These are phyloP conservation scores for Papilio xuthus DNA, from an alignment of 1,140 invertebrate genomes.

Conservation along the genomic window DNA sequence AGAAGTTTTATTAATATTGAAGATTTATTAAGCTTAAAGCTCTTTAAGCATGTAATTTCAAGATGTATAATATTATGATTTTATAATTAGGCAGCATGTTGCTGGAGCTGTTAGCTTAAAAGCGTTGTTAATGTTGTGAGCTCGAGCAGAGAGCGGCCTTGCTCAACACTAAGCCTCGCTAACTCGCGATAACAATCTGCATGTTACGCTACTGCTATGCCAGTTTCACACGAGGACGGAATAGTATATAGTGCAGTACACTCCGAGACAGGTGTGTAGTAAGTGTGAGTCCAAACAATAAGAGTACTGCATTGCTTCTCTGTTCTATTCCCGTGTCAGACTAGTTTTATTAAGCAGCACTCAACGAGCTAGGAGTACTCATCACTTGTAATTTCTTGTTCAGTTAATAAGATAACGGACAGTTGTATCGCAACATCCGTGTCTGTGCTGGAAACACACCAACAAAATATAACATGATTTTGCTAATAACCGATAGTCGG, in stretches of 20 bases:
- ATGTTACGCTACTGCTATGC: neutral
- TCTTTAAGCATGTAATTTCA: neutral
- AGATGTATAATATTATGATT: neutral
- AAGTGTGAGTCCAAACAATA: neutral
- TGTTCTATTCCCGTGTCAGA: neutral
- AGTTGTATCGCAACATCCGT: too few relatives aligned
- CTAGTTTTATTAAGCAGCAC: neutral
- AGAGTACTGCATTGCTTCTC: neutral
- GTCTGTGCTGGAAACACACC: too few relatives aligned
- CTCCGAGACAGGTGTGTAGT: neutral
- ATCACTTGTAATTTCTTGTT: neutral
- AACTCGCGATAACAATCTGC: constrained; percentile 7
- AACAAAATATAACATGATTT: too few relatives aligned
- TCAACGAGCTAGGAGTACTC: neutral
- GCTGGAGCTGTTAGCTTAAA: neutral
- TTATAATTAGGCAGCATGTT: neutral
- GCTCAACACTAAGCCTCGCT: neutral
- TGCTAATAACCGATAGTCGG: too few relatives aligned
- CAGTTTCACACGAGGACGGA: neutral
- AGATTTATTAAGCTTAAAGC: neutral
- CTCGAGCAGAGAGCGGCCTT: neutral
- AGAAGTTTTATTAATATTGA: neutral
- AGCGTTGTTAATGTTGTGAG: neutral
- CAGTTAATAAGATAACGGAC: too few relatives aligned
- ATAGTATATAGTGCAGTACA: too few relatives aligned